phyloP scores from a whole-genome alignment of 92 coral and sea anemone species.

The Parazoanthus atlanticus region DNA sequence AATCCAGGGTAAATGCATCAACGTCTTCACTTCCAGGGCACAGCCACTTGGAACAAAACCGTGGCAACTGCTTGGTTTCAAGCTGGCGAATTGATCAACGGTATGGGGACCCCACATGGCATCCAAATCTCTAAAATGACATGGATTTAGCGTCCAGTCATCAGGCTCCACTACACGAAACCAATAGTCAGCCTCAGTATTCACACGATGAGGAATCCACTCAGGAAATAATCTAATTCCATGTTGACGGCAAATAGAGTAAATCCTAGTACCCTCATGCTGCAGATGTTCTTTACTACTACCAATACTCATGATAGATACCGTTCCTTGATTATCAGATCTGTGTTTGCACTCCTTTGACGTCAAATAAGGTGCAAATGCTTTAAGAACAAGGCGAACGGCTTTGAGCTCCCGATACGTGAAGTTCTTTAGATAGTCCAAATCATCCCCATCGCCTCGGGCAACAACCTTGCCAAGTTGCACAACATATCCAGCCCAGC shows the following conservation, averaged over 20 bases:
- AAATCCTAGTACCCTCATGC: constrained; percentile 49
- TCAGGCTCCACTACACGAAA: constrained; percentile 61
- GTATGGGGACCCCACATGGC: constrained; percentile 50
- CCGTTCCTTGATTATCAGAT: constrained; percentile 59
- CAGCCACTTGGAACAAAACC: constrained; percentile 57
- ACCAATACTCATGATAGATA: too few species aligned
- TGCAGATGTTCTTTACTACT: constrained; percentile 55
- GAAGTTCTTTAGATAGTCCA: constrained; percentile 31
- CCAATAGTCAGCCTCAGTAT: constrained; percentile 67
- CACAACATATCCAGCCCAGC: constrained; percentile 32
- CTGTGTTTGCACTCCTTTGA: constrained; percentile 68
- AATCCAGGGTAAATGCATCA: constrained; percentile 65
- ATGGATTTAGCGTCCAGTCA: constrained; percentile 58
- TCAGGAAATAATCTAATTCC: constrained; percentile 55
- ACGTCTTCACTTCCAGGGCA: constrained; percentile 60
- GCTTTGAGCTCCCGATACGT: too few species aligned
- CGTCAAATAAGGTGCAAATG: constrained; percentile 46
- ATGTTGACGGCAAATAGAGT: constrained; percentile 44
- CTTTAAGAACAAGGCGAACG: constrained; percentile 53
- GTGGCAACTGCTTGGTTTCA: constrained; percentile 39
- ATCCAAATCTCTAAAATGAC: constrained; percentile 51
- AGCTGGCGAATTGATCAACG: constrained; percentile 47
- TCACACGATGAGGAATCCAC: constrained; percentile 56
- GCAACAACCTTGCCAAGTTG: constrained; percentile 32
- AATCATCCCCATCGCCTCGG: constrained; percentile 31